These are phyloP conservation scores for Procambarus clarkii DNA, from an alignment of 1,140 invertebrate species.

Conservation along the genomic window DNA sequence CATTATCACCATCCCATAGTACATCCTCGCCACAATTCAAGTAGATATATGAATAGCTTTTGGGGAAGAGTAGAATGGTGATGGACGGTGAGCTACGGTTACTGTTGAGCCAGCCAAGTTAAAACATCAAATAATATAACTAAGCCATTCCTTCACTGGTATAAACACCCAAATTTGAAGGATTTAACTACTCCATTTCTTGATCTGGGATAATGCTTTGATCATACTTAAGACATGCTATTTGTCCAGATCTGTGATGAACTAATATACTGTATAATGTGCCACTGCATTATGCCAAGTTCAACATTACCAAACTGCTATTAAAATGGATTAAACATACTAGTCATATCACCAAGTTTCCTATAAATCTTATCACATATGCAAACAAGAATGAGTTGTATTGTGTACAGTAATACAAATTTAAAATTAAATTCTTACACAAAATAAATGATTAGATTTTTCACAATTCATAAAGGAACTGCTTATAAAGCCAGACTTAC, in stretches of 20 bases:
- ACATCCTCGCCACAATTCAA: not conserved
- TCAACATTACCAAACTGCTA: not conserved
- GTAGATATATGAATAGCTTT: not conserved
- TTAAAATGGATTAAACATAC: not conserved
- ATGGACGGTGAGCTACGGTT: not conserved
- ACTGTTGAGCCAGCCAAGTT: not conserved
- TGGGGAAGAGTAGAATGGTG: not conserved
- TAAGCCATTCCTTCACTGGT: not conserved
- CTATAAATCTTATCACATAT: not conserved
- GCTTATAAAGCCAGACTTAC: conserved; percentile 18
- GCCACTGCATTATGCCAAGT: not conserved
- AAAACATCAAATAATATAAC: not conserved
- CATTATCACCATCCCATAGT: too few species aligned
- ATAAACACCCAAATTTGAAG: not conserved
- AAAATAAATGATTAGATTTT: not conserved
- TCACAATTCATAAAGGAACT: not conserved
- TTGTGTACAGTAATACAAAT: not conserved
- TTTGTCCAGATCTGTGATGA: not conserved
- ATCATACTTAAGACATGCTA: not conserved
- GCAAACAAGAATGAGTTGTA: not conserved
- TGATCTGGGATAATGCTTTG: not conserved
- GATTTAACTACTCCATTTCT: not conserved
- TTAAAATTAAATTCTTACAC: not conserved
- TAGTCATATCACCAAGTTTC: not conserved
- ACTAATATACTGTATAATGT: not conserved